Evolutionary conservation across 2,888 invertebrate species (phyloP).

Genomic region (Trissoscelio sp.): DNA sequence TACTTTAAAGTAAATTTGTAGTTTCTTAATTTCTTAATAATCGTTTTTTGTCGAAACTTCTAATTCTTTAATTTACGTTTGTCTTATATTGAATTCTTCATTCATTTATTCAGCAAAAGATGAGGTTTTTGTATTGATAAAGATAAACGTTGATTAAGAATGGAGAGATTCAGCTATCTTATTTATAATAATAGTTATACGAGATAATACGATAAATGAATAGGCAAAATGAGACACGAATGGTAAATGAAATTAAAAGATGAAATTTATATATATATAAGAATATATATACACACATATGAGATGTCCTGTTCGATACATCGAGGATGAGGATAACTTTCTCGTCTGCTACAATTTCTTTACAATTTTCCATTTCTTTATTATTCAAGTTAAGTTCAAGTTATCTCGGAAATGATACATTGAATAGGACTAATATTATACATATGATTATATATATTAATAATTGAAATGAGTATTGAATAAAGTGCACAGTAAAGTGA

Average conservation of each 20-base stretch:
- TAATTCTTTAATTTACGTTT: background rate
- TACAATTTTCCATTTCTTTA: background rate
- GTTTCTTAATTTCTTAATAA: conserved; percentile 3
- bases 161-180: conserved; percentile 1
- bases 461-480: conserved; percentile 65
- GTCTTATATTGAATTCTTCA: background rate
- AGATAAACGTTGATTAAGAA: background rate
- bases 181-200: conserved; percentile 57
- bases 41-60: background rate
- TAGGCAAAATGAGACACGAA: conserved; percentile 49
- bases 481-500: conserved; percentile 65
- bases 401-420: conserved; percentile 59
- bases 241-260: conserved; percentile 47
- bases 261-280: conserved; percentile 38
- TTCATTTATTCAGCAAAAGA: no score
- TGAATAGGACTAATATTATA: conserved; percentile 63
- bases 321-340: conserved; percentile 52
- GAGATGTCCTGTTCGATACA: conserved; percentile 60
- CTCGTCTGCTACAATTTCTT: conserved; percentile 18
- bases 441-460: conserved; percentile 64
- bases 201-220: conserved; percentile 49
- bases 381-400: conserved; percentile 22
- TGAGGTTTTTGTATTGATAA: no score
- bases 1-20: conserved; percentile 1
- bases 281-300: conserved; percentile 44